These are phyloP conservation scores for Uropetala carovei DNA, from an alignment of 2,888 invertebrate genomes.

Conservation along the genomic window DNA sequence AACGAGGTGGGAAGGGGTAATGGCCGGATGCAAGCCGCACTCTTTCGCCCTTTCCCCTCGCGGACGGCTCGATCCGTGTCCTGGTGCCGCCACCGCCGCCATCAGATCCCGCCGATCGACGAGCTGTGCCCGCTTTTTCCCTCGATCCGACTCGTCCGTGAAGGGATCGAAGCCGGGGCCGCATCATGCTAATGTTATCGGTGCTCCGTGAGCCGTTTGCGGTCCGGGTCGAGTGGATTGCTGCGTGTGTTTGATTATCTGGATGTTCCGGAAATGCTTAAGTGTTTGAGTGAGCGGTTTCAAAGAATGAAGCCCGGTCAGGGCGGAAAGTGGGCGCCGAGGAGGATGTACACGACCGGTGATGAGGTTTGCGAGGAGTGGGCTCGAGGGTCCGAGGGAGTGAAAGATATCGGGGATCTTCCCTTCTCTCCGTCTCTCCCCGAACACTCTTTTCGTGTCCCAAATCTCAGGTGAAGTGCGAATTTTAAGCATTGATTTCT, in stretches of 20 bases:
- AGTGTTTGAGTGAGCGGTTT: neutral
- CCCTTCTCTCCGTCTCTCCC: neutral
- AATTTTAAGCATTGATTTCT: too few relatives aligned
- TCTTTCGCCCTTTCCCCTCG: neutral
- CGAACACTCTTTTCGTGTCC: neutral
- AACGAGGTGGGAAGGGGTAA: neutral
- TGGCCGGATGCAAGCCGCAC: neutral
- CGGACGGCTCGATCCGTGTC: neutral
- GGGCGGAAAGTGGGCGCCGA: neutral
- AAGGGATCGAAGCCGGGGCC: neutral
- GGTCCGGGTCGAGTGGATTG: too few relatives aligned
- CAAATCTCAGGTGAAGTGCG: neutral
- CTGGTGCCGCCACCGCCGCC: neutral
- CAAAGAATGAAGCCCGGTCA: neutral
- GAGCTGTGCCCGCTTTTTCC: neutral
- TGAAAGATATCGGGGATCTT: neutral
- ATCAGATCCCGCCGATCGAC: neutral
- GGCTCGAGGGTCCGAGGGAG: neutral
- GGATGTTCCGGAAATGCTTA: neutral
- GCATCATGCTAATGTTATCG: too few relatives aligned
- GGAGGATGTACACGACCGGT: neutral
- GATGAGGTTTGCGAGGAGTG: neutral
- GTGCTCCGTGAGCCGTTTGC: too few relatives aligned
- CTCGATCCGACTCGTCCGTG: neutral
- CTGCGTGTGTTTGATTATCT: too few relatives aligned